phyloP scores from a whole-genome alignment of 2,113 vertebrate genomes.

The Axis porcinus region DNA sequence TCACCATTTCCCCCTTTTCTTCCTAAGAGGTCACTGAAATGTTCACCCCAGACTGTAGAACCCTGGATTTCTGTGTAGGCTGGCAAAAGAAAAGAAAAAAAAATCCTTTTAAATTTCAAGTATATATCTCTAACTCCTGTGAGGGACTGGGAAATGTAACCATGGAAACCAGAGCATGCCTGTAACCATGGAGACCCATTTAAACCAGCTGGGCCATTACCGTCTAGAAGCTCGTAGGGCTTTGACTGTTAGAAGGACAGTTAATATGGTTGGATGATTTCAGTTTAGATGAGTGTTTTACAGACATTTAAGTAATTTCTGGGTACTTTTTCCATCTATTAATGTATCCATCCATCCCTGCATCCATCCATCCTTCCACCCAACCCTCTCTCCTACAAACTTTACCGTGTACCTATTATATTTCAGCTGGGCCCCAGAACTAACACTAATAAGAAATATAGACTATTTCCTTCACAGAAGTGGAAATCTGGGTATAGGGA shows the following conservation, averaged over 20 bases:
- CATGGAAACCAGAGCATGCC: slow-evolving; percentile 69
- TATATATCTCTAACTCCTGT: slow-evolving; percentile 30
- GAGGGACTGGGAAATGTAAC: slow-evolving; percentile 52
- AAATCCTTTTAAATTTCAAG: slow-evolving; percentile 61
- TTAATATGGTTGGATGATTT: slow-evolving; percentile 11
- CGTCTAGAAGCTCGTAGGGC: not conserved
- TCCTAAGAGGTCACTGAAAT: slow-evolving; percentile 35
- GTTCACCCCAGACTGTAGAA: not conserved
- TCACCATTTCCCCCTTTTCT: not conserved
- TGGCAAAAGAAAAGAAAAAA: not conserved
- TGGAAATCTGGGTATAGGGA: not conserved
- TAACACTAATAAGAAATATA: not conserved
- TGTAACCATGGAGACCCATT: slow-evolving; percentile 71
- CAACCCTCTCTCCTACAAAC: not conserved
- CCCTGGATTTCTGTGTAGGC: slow-evolving; percentile 33
- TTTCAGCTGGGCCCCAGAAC: not conserved
- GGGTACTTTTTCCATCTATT: not conserved
- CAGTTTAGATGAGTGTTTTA: not conserved
- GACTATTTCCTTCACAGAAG: not conserved
- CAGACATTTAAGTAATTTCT: not conserved
- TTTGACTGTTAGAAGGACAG: not conserved
- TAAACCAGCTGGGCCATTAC: slow-evolving; percentile 61
- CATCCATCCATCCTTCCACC: not conserved
- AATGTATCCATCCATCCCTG: not conserved
- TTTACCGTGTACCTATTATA: not conserved